A percentile compares a stretch with the other conserved stretches of the same genome.
Conservation (phyloP, 23 tunicate genomes). For the Diplosoma virens region DNA sequence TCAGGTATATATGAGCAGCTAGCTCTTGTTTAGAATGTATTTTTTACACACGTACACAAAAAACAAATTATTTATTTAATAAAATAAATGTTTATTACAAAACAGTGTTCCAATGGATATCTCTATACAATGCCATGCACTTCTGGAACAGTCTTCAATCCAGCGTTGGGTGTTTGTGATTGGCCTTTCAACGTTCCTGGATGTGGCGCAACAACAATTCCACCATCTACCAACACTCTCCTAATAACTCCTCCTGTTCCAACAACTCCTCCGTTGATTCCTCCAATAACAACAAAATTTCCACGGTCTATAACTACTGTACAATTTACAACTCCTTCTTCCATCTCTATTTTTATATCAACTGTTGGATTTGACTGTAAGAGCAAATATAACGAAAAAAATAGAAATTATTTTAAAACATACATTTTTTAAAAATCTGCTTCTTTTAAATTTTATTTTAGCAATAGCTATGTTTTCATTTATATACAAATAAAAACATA, state of each 20-base stretch:
- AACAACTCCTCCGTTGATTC: background rate
- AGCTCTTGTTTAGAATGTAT: background rate
- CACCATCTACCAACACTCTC: constrained; percentile 24
- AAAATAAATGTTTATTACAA: background rate
- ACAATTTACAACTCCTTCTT: no score
- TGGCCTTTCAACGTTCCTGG: constrained; percentile 53
- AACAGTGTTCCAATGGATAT: constrained; percentile 30
- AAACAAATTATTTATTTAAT: background rate
- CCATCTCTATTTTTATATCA: no score
- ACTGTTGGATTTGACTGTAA: no score
- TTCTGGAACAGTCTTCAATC: constrained; percentile 35
- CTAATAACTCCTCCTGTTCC: background rate
- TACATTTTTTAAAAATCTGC: no score
- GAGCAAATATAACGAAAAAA: no score
- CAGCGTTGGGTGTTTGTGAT: constrained; percentile 51
- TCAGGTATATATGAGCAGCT: background rate
- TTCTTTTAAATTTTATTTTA: no score
- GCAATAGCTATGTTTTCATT: no score
- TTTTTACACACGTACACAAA: no score
- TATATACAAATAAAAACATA: no score
- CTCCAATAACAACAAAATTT: no score
- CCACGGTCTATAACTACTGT: no score
- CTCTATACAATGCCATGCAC: constrained; percentile 35
- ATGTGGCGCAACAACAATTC: constrained; percentile 37
- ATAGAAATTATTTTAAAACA: no score